These are phyloP conservation scores for Dysmachus trigonus DNA, from an alignment of 2,888 invertebrate genomes.

Conservation along the genomic window DNA sequence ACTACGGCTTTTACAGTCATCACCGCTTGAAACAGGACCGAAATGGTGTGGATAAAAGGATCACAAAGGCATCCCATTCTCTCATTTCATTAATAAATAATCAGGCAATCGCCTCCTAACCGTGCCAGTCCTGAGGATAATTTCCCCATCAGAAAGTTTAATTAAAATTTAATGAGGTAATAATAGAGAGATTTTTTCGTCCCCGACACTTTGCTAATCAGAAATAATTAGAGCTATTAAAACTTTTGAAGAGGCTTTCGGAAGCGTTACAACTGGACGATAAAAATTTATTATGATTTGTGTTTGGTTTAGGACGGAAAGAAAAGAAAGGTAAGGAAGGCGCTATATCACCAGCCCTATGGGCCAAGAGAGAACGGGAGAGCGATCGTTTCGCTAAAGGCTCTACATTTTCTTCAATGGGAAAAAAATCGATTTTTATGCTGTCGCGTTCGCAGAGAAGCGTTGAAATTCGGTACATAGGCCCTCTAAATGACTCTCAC, in stretches of 20 bases:
- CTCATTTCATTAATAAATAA: slow-evolving; percentile 11
- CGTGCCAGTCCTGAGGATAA: not conserved
- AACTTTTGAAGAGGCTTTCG: not conserved
- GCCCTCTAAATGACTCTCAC: not conserved
- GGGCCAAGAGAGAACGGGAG: not conserved
- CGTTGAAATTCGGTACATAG: slow-evolving; percentile 3
- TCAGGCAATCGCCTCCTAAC: slow-evolving; percentile 13
- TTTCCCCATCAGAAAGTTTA: slow-evolving; percentile 29
- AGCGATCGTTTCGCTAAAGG: not conserved
- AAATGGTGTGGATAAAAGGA: slow-evolving; percentile 16
- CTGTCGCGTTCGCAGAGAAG: not conserved
- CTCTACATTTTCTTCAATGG: not conserved
- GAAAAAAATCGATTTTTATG: slow-evolving; percentile 23
- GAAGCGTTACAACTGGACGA: slow-evolving; percentile 10
- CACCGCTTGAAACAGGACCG: not conserved
- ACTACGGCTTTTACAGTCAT: slow-evolving; percentile 1
- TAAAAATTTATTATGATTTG: slow-evolving; percentile 34
- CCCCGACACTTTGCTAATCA: slow-evolving; percentile 13
- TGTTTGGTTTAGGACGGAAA: not conserved
- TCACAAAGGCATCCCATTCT: not conserved
- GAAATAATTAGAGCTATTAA: slow-evolving; percentile 23
- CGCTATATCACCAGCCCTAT: not conserved
- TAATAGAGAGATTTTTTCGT: slow-evolving; percentile 26
- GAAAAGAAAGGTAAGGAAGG: not conserved
- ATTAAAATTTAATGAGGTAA: slow-evolving; percentile 34